Conservation (phyloP, 2,888 invertebrate species). For the Synergus japonicus region DNA sequence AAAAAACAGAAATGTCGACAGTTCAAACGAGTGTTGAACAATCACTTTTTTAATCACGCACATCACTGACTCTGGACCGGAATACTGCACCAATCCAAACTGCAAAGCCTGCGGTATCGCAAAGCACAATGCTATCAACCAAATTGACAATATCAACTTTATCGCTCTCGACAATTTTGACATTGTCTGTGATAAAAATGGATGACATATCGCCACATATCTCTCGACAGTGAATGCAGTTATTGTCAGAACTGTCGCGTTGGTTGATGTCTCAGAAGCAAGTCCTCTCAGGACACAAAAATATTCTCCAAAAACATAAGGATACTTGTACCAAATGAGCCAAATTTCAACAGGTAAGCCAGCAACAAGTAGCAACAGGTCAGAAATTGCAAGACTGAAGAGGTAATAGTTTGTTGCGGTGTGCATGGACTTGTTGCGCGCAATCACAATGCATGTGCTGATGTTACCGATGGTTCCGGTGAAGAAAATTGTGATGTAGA, state of each 20-base stretch:
- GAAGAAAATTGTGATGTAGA: conserved; percentile 80
- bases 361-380: conserved; percentile 80
- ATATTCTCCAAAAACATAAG: conserved; percentile 79
- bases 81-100: conserved; percentile 76
- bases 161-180: conserved; percentile 91
- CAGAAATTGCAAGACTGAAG: conserved; percentile 82
- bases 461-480: conserved; percentile 82
- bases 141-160: conserved; percentile 88
- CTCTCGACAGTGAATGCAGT: conserved; percentile 86
- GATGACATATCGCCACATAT: conserved; percentile 85
- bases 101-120: conserved; percentile 86
- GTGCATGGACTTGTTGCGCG: conserved; percentile 82
- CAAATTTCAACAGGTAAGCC: conserved; percentile 82
- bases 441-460: conserved; percentile 82
- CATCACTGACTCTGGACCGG: conserved; percentile 78
- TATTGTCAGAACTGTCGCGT: conserved; percentile 80
- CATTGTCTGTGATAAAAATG: conserved; percentile 88
- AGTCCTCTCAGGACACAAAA: conserved; percentile 80
- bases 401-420: conserved; percentile 84
- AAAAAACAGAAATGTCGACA: conserved; percentile 83
- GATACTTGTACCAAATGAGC: conserved; percentile 78
- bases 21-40: conserved; percentile 79
- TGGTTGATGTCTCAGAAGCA: conserved; percentile 80
- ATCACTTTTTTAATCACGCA: conserved; percentile 77
- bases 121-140: conserved; percentile 87